phyloP scores from a whole-genome alignment of 2,797 vertebrate species.

The Tragopan temminckii region DNA sequence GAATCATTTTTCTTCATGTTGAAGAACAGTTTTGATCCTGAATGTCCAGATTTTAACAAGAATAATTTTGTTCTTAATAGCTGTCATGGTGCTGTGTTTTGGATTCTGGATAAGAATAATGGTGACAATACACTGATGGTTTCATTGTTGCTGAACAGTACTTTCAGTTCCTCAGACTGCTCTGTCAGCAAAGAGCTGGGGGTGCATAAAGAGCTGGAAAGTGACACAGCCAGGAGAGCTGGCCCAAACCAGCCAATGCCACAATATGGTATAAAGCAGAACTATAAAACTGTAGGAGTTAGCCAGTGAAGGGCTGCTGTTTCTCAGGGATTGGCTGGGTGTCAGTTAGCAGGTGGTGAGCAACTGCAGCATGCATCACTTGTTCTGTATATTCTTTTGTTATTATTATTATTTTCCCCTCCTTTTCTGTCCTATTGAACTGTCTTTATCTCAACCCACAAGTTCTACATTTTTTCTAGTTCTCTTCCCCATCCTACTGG shows the following conservation, averaged over 20 bases:
- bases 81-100: not conserved
- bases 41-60: too few species aligned
- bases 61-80: not conserved
- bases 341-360: not conserved
- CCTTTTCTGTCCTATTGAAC: not conserved
- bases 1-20: not conserved
- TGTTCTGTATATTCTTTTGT: not conserved
- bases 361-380: not conserved
- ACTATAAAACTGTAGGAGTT: not conserved
- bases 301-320: not conserved
- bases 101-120: not conserved
- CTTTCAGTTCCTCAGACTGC: not conserved
- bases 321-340: not conserved
- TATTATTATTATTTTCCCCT: not conserved
- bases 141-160: not conserved
- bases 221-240: not conserved
- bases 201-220: not conserved
- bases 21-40: not conserved
- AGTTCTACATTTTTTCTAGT: not conserved
- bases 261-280: not conserved
- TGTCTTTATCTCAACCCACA: not conserved
- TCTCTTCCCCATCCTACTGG: not conserved
- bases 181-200: not conserved
- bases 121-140: not conserved
- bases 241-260: not conserved